Percentiles rank a stretch among this genome's conserved stretches.
phyloP scores from a whole-genome alignment of 2,797 vertebrate species.

The Enteromius anoplus region DNA sequence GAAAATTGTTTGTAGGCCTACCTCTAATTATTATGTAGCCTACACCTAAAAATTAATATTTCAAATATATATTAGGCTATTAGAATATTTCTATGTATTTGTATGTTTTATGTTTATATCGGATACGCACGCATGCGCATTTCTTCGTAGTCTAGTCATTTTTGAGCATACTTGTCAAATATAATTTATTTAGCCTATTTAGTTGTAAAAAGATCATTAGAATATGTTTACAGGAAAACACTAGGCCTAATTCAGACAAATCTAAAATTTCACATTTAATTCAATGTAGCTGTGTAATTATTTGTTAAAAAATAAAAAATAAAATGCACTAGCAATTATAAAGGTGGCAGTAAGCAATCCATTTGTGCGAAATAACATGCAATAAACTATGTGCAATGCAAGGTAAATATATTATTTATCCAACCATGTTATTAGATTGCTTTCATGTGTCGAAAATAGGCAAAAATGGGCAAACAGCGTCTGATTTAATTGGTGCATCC shows the following conservation, averaged over 20 bases:
- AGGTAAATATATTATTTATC: not conserved
- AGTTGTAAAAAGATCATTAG: not conserved
- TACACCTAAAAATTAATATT: not conserved
- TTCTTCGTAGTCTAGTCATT: not conserved
- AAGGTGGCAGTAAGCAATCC: not conserved
- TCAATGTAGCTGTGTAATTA: not conserved
- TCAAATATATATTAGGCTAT: not conserved
- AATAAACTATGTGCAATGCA: not conserved
- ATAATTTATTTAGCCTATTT: not conserved
- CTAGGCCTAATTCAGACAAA: not conserved
- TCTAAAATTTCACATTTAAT: not conserved
- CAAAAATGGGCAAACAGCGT: constrained; percentile 7
- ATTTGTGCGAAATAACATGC: not conserved
- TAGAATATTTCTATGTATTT: not conserved
- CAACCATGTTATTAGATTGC: constrained; percentile 10
- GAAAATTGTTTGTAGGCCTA: not conserved
- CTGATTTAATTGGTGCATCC: constrained; percentile 37
- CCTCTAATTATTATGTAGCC: not conserved
- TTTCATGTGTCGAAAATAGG: constrained; percentile 12
- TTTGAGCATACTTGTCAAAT: not conserved
- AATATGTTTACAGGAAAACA: not conserved
- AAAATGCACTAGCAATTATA: not conserved
- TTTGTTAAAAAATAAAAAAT: not conserved
- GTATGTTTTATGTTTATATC: not conserved
- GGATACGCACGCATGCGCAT: not conserved